Base-by-base conservation (phyloP, 2,888 invertebrate species). In the Acleris cristana region DNA sequence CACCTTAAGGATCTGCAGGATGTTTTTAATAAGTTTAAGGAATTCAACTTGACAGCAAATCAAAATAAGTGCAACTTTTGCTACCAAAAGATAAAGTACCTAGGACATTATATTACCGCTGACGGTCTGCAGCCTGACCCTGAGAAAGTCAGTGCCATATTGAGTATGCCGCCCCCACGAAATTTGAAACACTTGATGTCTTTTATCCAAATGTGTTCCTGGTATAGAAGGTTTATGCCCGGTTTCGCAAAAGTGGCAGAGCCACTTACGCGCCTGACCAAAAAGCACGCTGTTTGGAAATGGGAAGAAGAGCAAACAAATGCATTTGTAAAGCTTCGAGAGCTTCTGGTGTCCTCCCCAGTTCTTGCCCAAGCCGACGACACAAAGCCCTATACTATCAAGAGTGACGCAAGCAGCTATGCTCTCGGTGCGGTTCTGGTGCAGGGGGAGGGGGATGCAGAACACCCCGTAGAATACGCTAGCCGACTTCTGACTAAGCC, bases 251-350 rank as follows among this genome's bases (percentile, higher is more conserved):
- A 70, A 18, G 67, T 77, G 0, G 70, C 74, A 2, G 70, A 75
- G 19, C 77, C 79, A 0, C 70, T 71, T 7, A 75, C 74, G 0
- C 64, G 69, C n/a, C 65, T 79, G 0, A 78, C 76, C 40, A 76
- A 77, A 60, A 79, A 80, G 30, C 74, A 70, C 6, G 59, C 55
- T 3, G 5, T 1, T 7, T 80, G 79, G 77, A 30, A 48, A 19
- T 80, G 78, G 79, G 21, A 44, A n/a, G 3, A 40, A 0, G 71
- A 73, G 12, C 73, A 79, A 60, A 18, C 69, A 8, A 44, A 40
- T 0, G 73, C 79, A 0, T 81, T 73, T 45, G 19, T 70, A 0
- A 53, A 65, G 0, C 64, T 82, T 1, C 76, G 76, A 63, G 34
- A 18, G 2, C 53, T 69, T 1, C 51, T 81, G 8, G 70, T 69